Evolutionary conservation across 1,140 invertebrate species (phyloP), one percentile per base, ranked within the genome.

Genomic region (Eumeta japonica): DNA sequence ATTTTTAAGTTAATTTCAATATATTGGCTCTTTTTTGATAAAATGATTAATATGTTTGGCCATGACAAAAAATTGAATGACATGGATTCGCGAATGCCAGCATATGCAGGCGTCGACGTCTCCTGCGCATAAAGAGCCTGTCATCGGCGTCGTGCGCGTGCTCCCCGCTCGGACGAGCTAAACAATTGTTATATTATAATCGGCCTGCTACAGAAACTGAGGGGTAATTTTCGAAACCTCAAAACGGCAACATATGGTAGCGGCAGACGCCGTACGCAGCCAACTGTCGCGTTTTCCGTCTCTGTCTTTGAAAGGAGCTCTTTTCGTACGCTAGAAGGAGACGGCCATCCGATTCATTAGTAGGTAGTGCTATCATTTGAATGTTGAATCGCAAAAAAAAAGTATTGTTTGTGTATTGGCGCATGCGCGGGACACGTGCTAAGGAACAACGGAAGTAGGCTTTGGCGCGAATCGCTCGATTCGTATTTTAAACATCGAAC

Each of bases 171-270:
- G n/a, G n/a, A n/a, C n/a, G n/a, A n/a, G n/a, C n/a, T n/a, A n/a
- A n/a, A n/a, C n/a, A n/a, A n/a, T n/a, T n/a, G n/a, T n/a, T n/a
- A n/a, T n/a, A n/a, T n/a, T n/a, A n/a, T n/a, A n/a, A n/a, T n/a
- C n/a, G n/a, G n/a, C n/a, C n/a, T n/a, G n/a, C n/a, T n/a, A n/a
- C n/a, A n/a, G 35, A 46, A 60, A 46, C 47, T 43, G 51, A 39
- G 41, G 51, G 52, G 59, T 58, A 64, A 62, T 66, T 67, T 64
- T 57, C 54, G 47, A 60, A 71, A 67, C 66, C 63, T 67, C 63
- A 71, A 63, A n/a, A n/a, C n/a, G n/a, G 48, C 54, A 62, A 52
- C 66, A 71, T 71, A 71, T 71, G 66, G 66, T 49, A 37, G 49
- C 56, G 52, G 66, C 66, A 71, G 58, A 71, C 66, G 66, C 66